A percentile compares a stretch with the other conserved stretches of the same genome.
phyloP scores from a whole-genome alignment of 2,888 invertebrate genomes.

The Lasioglossum oenotherae region DNA sequence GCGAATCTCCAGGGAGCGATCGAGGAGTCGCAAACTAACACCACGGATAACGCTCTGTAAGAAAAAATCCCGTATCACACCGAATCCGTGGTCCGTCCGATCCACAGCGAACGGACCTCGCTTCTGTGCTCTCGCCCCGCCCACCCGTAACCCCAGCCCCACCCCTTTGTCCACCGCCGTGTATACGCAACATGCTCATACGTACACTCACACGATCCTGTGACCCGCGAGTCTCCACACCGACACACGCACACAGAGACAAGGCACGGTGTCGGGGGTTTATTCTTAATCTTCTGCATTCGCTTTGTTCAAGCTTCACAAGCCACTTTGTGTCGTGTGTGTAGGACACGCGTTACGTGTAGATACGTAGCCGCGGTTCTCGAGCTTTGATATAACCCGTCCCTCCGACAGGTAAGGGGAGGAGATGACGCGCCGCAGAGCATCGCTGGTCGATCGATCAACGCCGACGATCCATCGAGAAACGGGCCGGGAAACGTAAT shows the following conservation, averaged over 20 bases:
- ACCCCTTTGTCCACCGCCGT: neutral
- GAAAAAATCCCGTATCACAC: neutral
- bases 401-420: conserved; percentile 41
- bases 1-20: neutral
- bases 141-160: neutral
- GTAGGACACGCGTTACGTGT: conserved; percentile 38
- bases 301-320: conserved; percentile 45
- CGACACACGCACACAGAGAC: conserved; percentile 1
- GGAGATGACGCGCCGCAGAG: conserved; percentile 11
- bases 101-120: neutral
- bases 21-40: neutral
- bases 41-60: neutral
- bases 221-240: neutral
- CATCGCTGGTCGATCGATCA: conserved; percentile 29
- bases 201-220: neutral
- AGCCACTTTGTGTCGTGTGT: conserved; percentile 27
- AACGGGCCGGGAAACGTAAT: neutral
- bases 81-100: neutral
- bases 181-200: neutral
- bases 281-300: conserved; percentile 48
- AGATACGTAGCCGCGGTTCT: conserved; percentile 49
- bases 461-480: neutral
- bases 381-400: conserved; percentile 21
- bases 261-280: conserved; percentile 9
- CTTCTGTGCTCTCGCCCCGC: neutral